Evolutionary conservation across 1,140 invertebrate genomes (phyloP).

Genomic region (Caenorhabditis tropicalis): DNA sequence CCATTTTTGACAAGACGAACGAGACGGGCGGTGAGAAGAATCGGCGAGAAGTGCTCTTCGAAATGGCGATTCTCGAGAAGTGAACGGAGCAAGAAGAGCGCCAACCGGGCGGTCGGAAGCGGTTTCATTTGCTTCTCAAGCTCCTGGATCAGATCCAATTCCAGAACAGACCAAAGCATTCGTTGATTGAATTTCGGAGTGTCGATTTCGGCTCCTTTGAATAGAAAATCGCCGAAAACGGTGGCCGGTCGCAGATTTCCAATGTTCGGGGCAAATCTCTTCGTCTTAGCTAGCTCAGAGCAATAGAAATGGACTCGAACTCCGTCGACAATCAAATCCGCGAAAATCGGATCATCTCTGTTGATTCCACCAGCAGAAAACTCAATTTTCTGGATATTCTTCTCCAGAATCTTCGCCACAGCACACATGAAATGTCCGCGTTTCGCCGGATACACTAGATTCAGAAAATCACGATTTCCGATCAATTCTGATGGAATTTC

Average conservation of each 20-base stretch:
- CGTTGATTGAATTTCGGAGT: slow-evolving; percentile 19
- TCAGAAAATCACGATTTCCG: slow-evolving; percentile 4
- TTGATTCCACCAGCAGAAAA: background rate
- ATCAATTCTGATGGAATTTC: slow-evolving; percentile 6
- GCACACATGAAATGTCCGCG: background rate
- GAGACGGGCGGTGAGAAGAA: background rate
- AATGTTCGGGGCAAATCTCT: slow-evolving; percentile 13
- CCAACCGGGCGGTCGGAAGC: background rate
- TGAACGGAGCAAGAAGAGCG: background rate
- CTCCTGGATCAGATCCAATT: background rate
- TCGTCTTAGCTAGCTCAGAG: background rate
- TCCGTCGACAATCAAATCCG: background rate
- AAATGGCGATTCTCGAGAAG: background rate
- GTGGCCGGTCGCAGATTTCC: slow-evolving; percentile 18
- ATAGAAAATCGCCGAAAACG: background rate
- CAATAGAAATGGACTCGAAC: background rate
- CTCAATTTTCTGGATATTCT: background rate
- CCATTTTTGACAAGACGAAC: slow-evolving; percentile 1
- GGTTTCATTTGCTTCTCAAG: background rate
- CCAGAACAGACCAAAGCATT: background rate
- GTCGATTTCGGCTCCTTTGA: slow-evolving; percentile 8
- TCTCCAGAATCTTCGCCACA: background rate
- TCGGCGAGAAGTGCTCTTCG: background rate
- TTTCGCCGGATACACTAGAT: background rate
- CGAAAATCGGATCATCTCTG: slow-evolving; percentile 7